Evolutionary conservation across 2,888 invertebrate genomes (phyloP), one percentile per base, ranked within the genome.

Genomic region (Teleiodes luculella): DNA sequence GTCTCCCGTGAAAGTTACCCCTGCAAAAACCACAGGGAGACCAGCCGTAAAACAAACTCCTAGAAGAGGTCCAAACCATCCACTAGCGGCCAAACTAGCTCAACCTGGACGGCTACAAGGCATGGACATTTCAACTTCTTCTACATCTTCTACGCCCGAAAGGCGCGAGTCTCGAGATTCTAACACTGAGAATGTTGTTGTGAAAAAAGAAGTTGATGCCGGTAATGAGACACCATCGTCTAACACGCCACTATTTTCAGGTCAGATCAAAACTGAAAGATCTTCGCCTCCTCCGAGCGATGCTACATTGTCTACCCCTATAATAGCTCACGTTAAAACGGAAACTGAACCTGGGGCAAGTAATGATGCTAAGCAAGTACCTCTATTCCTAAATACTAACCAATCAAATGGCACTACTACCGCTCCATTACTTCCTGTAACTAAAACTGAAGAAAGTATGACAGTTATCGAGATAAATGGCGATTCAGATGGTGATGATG

Each of bases 391-490:
- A 51, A 57, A 57, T 51, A 47, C 56, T 41, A 11, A 20, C 20
- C 6, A n/a, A n/a, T 24, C 43, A 10, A 16, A 3, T 11, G 54
- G 57, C 18, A 49, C 59, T 18, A 37, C 57, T 20, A 58, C 67
- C 4, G 64, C 72, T 16, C 72, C 80, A 13, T 68, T 86, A 7
- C 67, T 80, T 18, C 78, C 84, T 0, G 78, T 86, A 1, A 72
- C 83, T 6, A 89, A 89, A 65, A 76, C 67, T 14, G 88, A 88
- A 68, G 80, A 84, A 37, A 60, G 64, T 1, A 60, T 82, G 30
- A 83, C 86, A 1, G 74, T 89, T 14, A 88, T 89, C 56, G 89
- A 89, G 72, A 89, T 89, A 48, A 87, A 88, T 62, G 87, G 89
- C 10, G 89, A 89, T 64, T 87, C 87, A 0, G 88, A 89, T 65